Evolutionary conservation across 2,888 invertebrate species (phyloP).

Genomic region (Stegophylla sp.): DNA sequence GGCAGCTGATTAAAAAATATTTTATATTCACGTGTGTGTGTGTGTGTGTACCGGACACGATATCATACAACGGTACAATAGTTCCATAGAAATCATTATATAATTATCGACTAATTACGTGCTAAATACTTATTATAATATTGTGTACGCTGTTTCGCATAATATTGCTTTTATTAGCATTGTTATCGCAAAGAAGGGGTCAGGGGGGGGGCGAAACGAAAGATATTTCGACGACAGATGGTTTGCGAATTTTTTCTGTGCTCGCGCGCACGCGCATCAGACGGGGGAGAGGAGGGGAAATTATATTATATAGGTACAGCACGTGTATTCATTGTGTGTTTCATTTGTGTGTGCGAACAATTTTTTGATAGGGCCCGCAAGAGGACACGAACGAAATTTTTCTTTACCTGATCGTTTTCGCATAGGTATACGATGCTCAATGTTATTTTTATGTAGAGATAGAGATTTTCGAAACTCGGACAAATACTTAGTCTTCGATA

Average conservation of each 20-base stretch:
- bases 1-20: background rate
- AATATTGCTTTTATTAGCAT: background rate
- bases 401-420: background rate
- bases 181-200: background rate
- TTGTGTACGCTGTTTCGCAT: no score
- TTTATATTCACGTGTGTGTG: no score
- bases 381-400: background rate
- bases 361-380: background rate
- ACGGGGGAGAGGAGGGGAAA: no score
- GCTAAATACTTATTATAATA: conserved; percentile 8
- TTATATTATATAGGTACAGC: background rate
- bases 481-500: no score
- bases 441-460: no score
- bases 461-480: no score
- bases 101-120: background rate
- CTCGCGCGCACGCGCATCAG: no score
- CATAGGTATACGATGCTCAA: no score
- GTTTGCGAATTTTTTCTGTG: conserved; percentile 35
- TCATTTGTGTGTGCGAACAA: background rate
- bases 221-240: conserved; percentile 40
- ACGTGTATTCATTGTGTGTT: no score
- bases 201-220: background rate
- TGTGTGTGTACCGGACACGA: no score
- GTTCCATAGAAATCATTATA: no score
- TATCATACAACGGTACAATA: no score